Base-by-base conservation (phyloP, 2,797 vertebrate species). In the Mionectes olivaceus region DNA sequence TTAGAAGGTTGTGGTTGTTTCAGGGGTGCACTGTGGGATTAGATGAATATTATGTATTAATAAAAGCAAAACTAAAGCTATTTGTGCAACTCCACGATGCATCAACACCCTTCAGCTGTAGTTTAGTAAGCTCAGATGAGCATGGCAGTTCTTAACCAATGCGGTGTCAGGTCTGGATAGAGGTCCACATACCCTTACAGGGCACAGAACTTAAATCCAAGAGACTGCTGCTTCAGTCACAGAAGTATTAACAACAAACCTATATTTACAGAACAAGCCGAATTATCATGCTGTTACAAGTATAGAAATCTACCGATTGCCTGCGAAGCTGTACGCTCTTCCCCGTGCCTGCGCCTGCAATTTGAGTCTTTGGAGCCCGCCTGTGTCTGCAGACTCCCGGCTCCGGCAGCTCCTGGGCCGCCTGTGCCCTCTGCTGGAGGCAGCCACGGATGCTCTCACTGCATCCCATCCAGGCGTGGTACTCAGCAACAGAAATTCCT, bases 281-380 rank as follows among this genome's bases (percentile, higher is more conserved):
- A n/a, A n/a, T 5, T 7, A 21, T 5, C 11, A 8, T 11, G 47
- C 3, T 23, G 16, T 8, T 46, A 10, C 4, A 18, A 17, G 13
- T 30, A 23, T 0, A 10, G 30, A 37, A 15, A 22, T 3, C 22
- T 2, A 6, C 11, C 35, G 3, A 3, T 25, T 19, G 12, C 5
- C 23, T 5, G 41, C 11, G 50, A 16, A 46, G 37, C 16, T 41
- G 3, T 9, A 23, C 19, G 47, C 32, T 35, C 2, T 6, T 2
- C 13, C 3, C 24, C 2, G 23, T 13, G 56, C 32, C 24, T 2
- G 23, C 11, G 56, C 32, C 28, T 13, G 46, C 32, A 35, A 14
- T 11, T 5, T 2, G 19, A 13, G 37, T 9, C 19, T 39, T 37
- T 10, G 5, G 24, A n/a, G 23, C 27, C 19, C 6, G 50, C 41